Percentiles rank a stretch among this genome's conserved stretches.
These are phyloP conservation scores for Halictus ligatus DNA, from an alignment of 2,888 invertebrate species.

Conservation along the genomic window DNA sequence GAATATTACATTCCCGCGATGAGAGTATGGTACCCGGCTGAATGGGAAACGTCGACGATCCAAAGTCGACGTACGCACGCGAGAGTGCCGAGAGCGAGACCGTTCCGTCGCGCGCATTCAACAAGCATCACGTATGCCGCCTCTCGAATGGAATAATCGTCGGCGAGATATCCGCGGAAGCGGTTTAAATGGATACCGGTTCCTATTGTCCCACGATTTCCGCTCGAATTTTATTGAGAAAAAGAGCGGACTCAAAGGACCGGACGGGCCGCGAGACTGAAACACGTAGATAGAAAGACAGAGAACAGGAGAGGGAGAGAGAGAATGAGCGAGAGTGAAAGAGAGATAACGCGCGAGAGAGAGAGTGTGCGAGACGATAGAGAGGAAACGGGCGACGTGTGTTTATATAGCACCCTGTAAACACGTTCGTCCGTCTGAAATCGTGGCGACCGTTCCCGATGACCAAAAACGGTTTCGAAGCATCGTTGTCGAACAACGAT, in stretches of 20 bases:
- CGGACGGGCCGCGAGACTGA: not conserved
- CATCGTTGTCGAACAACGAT: not conserved
- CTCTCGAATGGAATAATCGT: slow-evolving; percentile 11
- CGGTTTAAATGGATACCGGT: not conserved
- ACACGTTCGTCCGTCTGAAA: slow-evolving; percentile 22
- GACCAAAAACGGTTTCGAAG: not conserved
- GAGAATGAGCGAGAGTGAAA: not conserved
- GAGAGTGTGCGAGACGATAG: not conserved
- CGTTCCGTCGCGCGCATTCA: slow-evolving; percentile 18
- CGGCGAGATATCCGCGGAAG: not conserved
- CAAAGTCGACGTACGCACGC: slow-evolving; percentile 16
- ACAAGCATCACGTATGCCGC: not conserved
- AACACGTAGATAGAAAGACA: not conserved
- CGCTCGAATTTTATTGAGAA: slow-evolving; percentile 7
- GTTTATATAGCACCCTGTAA: slow-evolving; percentile 56
- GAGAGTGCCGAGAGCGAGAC: not conserved
- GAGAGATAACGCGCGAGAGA: not conserved
- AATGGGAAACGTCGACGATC: slow-evolving; percentile 29
- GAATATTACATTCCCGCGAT: slow-evolving; percentile 19
- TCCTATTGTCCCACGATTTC: slow-evolving; percentile 2
- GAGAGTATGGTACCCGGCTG: slow-evolving; percentile 29
- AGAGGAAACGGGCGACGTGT: slow-evolving; percentile 12
- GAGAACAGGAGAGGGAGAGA: not conserved
- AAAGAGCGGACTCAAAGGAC: slow-evolving; percentile 7
- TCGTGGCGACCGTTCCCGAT: not conserved